These are phyloP conservation scores for Andrena dorsata DNA, from an alignment of 2,888 invertebrate species.

Conservation along the genomic window DNA sequence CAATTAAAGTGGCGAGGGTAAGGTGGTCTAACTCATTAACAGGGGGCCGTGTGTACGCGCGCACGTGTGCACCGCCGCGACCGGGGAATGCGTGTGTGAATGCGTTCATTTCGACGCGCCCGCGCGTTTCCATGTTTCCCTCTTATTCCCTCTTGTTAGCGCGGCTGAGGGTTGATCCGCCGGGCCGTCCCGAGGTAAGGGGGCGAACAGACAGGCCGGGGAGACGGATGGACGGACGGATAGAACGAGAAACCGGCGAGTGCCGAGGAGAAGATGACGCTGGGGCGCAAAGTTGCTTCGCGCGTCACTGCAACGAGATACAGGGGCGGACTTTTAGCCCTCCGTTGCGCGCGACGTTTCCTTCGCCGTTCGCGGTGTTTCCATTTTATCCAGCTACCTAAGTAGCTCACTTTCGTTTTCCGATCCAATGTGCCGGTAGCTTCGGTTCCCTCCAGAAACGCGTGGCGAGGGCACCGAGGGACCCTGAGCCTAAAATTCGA, in stretches of 20 bases:
- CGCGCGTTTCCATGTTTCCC: constrained; percentile 65
- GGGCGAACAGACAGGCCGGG: constrained; percentile 19
- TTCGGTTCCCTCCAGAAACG: too few relatives aligned
- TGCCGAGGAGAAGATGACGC: constrained; percentile 37
- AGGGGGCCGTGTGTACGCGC: constrained; percentile 52
- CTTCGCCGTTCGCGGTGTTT: neutral
- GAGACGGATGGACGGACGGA: constrained; percentile 23
- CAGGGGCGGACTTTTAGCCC: constrained; percentile 1
- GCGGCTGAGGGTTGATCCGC: constrained; percentile 25
- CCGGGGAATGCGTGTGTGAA: constrained; percentile 65
- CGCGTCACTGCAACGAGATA: constrained; percentile 19
- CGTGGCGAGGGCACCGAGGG: too few relatives aligned
- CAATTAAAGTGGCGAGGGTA: constrained; percentile 77
- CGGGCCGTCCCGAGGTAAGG: constrained; percentile 33
- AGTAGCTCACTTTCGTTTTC: too few relatives aligned
- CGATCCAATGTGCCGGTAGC: too few relatives aligned
- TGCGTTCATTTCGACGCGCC: constrained; percentile 69
- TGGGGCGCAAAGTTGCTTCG: constrained; percentile 44
- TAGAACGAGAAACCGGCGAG: constrained; percentile 8
- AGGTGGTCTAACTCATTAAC: constrained; percentile 76
- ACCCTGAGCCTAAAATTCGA: too few relatives aligned
- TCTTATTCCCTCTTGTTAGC: constrained; percentile 72
- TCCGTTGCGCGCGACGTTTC: neutral
- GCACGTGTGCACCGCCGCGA: constrained; percentile 37
- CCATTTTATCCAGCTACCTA: neutral